Conservation (phyloP, 2,797 vertebrate genomes). For the Babyrousa celebensis region DNA sequence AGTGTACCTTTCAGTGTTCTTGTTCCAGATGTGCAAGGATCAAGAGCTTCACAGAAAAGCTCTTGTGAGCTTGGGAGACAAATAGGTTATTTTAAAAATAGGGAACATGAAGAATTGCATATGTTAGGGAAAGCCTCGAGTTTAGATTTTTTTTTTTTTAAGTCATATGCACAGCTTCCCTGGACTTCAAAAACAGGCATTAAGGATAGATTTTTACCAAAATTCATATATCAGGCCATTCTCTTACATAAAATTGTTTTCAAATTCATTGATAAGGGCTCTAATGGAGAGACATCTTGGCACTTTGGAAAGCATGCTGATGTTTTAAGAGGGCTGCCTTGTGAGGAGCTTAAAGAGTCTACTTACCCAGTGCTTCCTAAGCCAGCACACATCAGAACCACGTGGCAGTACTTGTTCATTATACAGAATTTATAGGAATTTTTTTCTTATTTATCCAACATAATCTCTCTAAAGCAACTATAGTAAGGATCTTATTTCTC, state of each 20-base stretch:
- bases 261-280: neutral
- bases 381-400: neutral
- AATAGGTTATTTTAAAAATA: conserved; percentile 51
- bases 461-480: conserved; percentile 51
- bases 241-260: conserved; percentile 17
- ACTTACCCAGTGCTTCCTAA: neutral
- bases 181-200: conserved; percentile 19
- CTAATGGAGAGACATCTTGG: neutral
- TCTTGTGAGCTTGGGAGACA: conserved; percentile 28
- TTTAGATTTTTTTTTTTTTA: neutral
- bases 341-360: neutral
- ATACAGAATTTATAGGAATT: neutral
- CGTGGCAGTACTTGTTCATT: neutral
- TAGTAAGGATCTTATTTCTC: conserved; percentile 48
- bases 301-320: neutral
- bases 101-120: neutral
- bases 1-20: neutral
- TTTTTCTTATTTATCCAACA: conserved; percentile 6
- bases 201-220: neutral
- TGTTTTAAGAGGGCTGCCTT: neutral
- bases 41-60: conserved; percentile 46
- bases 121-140: conserved; percentile 63
- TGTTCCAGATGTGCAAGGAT: conserved; percentile 46
- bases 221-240: neutral
- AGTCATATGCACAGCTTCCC: neutral